Conservation (phyloP, 1,140 invertebrate genomes). For the Brachionus sp. region DNA sequence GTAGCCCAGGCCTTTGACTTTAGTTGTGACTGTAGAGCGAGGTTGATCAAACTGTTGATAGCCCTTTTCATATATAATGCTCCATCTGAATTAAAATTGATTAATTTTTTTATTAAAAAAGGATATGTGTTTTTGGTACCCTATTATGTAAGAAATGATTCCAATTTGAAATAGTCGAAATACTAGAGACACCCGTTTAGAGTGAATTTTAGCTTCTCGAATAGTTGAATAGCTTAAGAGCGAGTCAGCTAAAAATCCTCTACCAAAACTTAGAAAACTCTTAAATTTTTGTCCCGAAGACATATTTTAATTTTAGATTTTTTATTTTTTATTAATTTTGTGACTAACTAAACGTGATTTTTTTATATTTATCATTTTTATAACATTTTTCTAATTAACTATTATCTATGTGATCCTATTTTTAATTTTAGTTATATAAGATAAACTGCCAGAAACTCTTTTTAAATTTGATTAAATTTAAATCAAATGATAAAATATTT, state of each 20-base stretch:
- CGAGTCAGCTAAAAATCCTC: background rate
- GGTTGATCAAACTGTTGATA: background rate
- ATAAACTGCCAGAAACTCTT: too few relatives aligned
- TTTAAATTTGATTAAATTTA: too few relatives aligned
- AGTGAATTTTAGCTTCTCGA: conserved; percentile 13
- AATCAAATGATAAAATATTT: too few relatives aligned
- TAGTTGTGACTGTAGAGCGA: conserved; percentile 10
- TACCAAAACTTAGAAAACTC: background rate
- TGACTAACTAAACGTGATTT: background rate
- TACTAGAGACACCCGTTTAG: background rate
- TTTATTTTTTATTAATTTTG: background rate
- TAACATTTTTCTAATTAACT: background rate
- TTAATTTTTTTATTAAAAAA: background rate
- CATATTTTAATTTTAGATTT: background rate
- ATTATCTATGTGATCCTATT: too few relatives aligned
- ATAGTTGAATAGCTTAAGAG: conserved; percentile 28
- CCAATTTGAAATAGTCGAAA: conserved; percentile 27
- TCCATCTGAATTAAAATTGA: background rate
- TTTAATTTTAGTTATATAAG: too few relatives aligned
- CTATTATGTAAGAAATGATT: conserved; percentile 38
- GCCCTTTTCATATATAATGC: conserved; percentile 30
- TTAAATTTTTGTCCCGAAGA: background rate
- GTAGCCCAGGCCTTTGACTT: conserved; percentile 32
- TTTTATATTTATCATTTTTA: background rate
- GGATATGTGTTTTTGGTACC: background rate